Evolutionary conservation across 2,888 invertebrate genomes (phyloP).

Genomic region (Callosobruchus maculatus): DNA sequence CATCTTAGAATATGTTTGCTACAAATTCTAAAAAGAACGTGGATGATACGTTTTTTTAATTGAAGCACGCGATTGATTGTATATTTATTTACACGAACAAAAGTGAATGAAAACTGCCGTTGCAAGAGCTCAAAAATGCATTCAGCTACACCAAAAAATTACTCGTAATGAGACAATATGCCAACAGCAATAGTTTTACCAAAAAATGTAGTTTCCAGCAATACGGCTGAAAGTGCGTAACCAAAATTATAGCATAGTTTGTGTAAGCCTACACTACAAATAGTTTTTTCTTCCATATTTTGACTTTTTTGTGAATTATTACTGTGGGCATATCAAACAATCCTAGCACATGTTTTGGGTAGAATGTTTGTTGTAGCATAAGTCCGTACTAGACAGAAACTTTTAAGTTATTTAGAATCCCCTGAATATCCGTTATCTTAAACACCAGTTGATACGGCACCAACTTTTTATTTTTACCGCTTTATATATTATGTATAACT

Average conservation of each 20-base stretch:
- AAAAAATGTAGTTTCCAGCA: too few relatives aligned
- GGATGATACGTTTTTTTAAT: too few relatives aligned
- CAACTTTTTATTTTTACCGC: constrained; percentile 12
- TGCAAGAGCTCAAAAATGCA: too few relatives aligned
- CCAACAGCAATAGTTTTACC: background rate
- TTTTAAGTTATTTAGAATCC: background rate
- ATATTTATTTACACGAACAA: too few relatives aligned
- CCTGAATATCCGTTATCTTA: constrained; percentile 1
- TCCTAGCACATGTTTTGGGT: background rate
- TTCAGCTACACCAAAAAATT: background rate
- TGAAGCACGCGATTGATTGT: too few relatives aligned
- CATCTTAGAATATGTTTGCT: too few relatives aligned
- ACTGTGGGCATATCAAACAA: background rate
- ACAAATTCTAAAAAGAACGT: too few relatives aligned
- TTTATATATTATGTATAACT: constrained; percentile 14
- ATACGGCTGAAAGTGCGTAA: too few relatives aligned
- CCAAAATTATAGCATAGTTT: too few relatives aligned
- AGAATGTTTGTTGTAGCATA: background rate
- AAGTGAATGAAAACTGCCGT: too few relatives aligned
- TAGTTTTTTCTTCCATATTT: too few relatives aligned
- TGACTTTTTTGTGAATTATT: background rate
- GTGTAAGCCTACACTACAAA: too few relatives aligned
- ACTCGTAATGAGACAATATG: background rate
- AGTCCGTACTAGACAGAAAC: background rate
- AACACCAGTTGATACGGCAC: constrained; percentile 21